phyloP scores from a whole-genome alignment of 2,888 invertebrate genomes.

The Apamea sordens region DNA sequence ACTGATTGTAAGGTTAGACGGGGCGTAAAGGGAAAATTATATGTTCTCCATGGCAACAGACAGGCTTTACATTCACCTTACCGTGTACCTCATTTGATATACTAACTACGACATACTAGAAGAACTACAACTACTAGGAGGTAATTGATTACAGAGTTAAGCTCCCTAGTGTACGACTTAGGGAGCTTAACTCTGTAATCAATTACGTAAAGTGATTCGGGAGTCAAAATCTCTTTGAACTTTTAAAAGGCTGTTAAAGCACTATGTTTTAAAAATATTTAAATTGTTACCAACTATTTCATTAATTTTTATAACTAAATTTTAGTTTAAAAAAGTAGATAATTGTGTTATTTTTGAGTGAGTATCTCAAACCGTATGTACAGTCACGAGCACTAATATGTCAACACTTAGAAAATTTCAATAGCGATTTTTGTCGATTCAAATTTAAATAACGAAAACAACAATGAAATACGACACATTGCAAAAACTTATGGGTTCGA shows the following conservation, averaged over 20 bases:
- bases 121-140: too few species aligned
- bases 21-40: constrained; percentile 51
- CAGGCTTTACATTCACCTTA: constrained; percentile 43
- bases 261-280: not conserved
- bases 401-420: too few species aligned
- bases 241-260: not conserved
- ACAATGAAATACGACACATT: too few species aligned
- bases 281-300: not conserved
- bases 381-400: too few species aligned
- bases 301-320: not conserved
- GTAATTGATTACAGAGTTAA: too few species aligned
- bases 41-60: constrained; percentile 36
- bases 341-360: not conserved
- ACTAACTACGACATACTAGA: not conserved
- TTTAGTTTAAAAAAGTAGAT: not conserved
- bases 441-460: too few species aligned
- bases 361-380: too few species aligned
- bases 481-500: too few species aligned
- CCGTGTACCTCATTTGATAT: constrained; percentile 23
- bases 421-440: too few species aligned
- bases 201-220: not conserved
- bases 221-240: not conserved
- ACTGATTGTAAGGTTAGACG: constrained; percentile 63
- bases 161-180: not conserved
- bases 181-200: not conserved